Conservation (phyloP, 2,888 invertebrate genomes). For the Scaptomyza tumidula region DNA sequence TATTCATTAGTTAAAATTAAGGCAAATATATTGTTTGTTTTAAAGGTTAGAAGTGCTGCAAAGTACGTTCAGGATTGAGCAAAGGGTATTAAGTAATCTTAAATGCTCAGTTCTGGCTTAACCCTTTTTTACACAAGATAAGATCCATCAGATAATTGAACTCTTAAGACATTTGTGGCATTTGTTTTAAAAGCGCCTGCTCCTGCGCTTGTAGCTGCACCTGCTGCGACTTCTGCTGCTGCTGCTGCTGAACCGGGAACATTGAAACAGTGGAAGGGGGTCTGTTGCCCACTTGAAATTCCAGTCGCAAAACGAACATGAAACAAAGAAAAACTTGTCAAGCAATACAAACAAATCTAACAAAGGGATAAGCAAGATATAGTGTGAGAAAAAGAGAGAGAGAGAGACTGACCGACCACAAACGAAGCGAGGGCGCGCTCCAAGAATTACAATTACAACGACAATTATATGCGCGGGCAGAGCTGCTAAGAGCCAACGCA, state of each 20-base stretch:
- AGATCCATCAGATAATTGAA: slow-evolving; percentile 36
- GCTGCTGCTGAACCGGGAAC: neutral
- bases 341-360: slow-evolving; percentile 63
- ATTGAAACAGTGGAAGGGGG: slow-evolving; percentile 7
- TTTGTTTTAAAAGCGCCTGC: slow-evolving; percentile 67
- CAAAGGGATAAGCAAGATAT: slow-evolving; percentile 40
- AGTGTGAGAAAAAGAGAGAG: neutral
- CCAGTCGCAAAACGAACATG: slow-evolving; percentile 60
- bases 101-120: neutral
- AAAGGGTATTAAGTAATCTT: slow-evolving; percentile 10
- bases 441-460: slow-evolving; percentile 64
- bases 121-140: slow-evolving; percentile 34
- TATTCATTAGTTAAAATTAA: neutral
- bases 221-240: slow-evolving; percentile 32
- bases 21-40: neutral
- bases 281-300: slow-evolving; percentile 59
- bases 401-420: slow-evolving; percentile 29
- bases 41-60: slow-evolving; percentile 4
- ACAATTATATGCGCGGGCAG: slow-evolving; percentile 49
- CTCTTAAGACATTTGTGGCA: slow-evolving; percentile 57
- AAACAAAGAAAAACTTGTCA: slow-evolving; percentile 65
- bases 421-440: slow-evolving; percentile 56
- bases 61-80: slow-evolving; percentile 4
- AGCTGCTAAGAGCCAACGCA: slow-evolving; percentile 2
- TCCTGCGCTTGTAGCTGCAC: slow-evolving; percentile 60